Conservation (phyloP, 2,797 vertebrate genomes). For the Sphenopsis melanotis region DNA sequence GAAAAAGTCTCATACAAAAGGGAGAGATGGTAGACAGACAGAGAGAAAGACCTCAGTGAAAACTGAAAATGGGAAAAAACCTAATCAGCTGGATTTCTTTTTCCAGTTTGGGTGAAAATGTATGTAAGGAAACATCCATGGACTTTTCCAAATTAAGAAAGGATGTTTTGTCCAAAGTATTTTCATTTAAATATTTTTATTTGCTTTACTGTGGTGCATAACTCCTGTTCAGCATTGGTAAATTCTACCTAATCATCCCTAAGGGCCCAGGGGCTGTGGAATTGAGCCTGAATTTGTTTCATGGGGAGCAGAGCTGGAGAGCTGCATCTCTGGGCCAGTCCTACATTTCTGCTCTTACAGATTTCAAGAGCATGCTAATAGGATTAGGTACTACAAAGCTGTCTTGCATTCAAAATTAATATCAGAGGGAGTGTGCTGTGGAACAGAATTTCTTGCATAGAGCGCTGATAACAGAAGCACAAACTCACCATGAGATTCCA, state of each 20-base stretch:
- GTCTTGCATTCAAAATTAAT: not conserved
- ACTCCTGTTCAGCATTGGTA: fast-evolving
- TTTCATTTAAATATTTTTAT: not conserved
- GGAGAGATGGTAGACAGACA: not conserved
- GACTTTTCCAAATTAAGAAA: not conserved
- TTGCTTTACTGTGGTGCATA: not conserved
- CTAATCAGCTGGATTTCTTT: not conserved
- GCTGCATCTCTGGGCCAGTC: not conserved
- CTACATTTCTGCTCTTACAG: not conserved
- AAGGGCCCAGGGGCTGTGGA: not conserved
- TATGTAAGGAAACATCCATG: not conserved
- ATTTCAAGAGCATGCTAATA: conserved; percentile 36
- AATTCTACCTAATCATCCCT: not conserved
- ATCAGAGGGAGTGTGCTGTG: not conserved
- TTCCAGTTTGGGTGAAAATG: not conserved
- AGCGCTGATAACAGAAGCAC: not conserved
- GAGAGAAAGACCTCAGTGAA: not conserved
- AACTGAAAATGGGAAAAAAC: fast-evolving
- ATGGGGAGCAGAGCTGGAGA: not conserved
- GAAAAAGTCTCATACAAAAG: not conserved
- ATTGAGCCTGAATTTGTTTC: not conserved
- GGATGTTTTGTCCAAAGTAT: not conserved
- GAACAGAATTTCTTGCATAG: not conserved
- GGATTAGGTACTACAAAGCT: conserved; percentile 43
- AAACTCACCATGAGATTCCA: not conserved